Base-by-base conservation (phyloP, 1,140 invertebrate species). In the Acromyrmex charruanus region DNA sequence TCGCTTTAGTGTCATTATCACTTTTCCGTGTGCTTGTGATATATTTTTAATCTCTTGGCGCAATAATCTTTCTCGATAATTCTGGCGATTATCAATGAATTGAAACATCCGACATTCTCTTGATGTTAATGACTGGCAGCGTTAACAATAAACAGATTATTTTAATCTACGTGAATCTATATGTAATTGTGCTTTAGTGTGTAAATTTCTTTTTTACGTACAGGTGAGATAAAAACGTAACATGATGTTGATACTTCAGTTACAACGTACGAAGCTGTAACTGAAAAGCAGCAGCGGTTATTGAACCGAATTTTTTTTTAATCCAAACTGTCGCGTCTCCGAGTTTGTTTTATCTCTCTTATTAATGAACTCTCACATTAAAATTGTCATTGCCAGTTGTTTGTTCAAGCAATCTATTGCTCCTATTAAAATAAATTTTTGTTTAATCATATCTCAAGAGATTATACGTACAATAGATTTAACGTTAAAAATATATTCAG, bases 341-440 rank as follows among this genome's bases (percentile, higher is more conserved):
- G 63, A 65, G 63, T 39, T 3, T 14, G 0, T 68, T n/a, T 68
- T 68, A 68, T 68, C 35, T 68, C 18, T 35, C 1, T 68, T 44
- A 68, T 68, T 66, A 66, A 66, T 39, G 65, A 39, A 6, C 35
- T 68, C 18, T 68, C 35, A 21, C 4, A 68, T 68, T 39, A 44
- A 39, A n/a, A 39, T n/a, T 68, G n/a, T 68, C 35, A 68, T 68
- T 35, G 35, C 10, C 3, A 39, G 16, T 68, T 68, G 35, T 68
- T 68, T 68, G 35, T 68, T 1, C 65, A 21, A 21, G n/a, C 35
- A 21, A 44, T 1, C 6, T 68, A 44, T 31, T n/a, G 18, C 18
- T 35, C 31, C 16, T 21, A 44, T 9, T 31, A 4, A 66, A 44
- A 31, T 0, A 4, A 21, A 68, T 44, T 44, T 68, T 12, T 21